A percentile compares a stretch with the other conserved stretches of the same genome.
Conservation (phyloP, 2,797 vertebrate genomes). For the Notolepis coatsorum region DNA sequence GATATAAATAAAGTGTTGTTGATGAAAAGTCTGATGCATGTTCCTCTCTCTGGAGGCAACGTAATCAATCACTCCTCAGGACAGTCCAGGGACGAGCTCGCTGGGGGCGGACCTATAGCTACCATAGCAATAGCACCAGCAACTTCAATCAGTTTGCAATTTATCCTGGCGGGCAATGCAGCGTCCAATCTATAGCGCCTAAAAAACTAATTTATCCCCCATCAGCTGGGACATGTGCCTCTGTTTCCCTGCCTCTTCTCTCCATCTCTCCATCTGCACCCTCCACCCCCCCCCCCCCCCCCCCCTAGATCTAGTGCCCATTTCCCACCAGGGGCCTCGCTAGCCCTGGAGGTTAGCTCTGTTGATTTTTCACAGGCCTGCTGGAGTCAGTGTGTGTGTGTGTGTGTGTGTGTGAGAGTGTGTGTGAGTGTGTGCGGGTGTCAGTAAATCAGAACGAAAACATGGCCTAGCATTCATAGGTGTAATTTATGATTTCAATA, state of each 20-base stretch:
- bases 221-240: slow-evolving; percentile 27
- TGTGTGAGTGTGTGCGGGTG: not conserved
- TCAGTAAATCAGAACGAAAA: not conserved
- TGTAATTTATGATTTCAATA: slow-evolving; percentile 39
- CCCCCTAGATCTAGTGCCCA: slow-evolving; percentile 16
- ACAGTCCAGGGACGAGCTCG: slow-evolving; percentile 22
- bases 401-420: not conserved
- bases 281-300: slow-evolving; percentile 16
- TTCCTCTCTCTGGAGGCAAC: slow-evolving; percentile 3
- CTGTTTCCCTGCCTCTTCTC: slow-evolving; percentile 21
- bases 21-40: slow-evolving; percentile 12
- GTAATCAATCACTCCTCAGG: slow-evolving; percentile 41
- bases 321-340: not conserved
- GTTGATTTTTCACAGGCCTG: slow-evolving; percentile 4
- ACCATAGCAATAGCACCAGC: no score
- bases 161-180: slow-evolving; percentile 39
- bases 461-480: slow-evolving; percentile 11
- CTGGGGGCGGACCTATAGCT: not conserved
- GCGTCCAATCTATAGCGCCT: slow-evolving; percentile 3
- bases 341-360: slow-evolving; percentile 17
- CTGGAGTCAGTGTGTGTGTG: slow-evolving; percentile 1
- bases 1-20: slow-evolving; percentile 23
- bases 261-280: slow-evolving; percentile 7
- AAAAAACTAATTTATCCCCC: slow-evolving; percentile 39
- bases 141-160: slow-evolving; percentile 39